Percentiles rank a stretch among this genome's conserved stretches.
Evolutionary conservation across 2,797 vertebrate species (phyloP).

Genomic region (Podarcis lilfordi): DNA sequence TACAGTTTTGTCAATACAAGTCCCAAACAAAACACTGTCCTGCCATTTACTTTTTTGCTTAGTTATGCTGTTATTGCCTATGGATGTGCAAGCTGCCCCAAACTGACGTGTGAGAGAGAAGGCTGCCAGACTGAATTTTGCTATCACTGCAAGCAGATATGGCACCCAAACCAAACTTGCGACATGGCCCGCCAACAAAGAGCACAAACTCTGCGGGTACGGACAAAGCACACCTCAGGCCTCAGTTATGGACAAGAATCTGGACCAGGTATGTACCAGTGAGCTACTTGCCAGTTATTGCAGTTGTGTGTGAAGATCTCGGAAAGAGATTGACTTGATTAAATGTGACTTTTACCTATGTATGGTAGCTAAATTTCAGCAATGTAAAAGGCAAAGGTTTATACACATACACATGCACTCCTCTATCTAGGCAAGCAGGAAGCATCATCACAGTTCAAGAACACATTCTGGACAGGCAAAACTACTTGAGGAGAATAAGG

Average conservation of each 20-base stretch:
- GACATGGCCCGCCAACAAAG: constrained; percentile 96
- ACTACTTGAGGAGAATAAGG: no score
- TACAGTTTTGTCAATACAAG: no score
- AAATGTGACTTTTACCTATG: no score
- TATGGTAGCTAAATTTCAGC: no score
- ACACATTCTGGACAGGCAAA: no score
- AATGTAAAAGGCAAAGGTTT: no score
- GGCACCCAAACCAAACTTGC: constrained; percentile 99
- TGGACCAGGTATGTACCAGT: constrained; percentile 83
- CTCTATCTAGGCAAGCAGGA: no score
- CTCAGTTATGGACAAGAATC: constrained; percentile 94
- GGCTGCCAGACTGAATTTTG: constrained; percentile 98
- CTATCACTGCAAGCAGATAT: constrained; percentile 99
- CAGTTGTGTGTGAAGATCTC: neutral
- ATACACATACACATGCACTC: no score
- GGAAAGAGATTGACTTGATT: constrained; percentile 8
- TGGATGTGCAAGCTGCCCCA: constrained; percentile 97
- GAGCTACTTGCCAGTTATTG: neutral
- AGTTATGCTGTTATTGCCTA: constrained; percentile 97
- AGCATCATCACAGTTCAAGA: no score
- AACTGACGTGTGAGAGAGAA: constrained; percentile 93
- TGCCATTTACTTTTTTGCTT: constrained; percentile 44
- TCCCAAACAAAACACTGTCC: neutral
- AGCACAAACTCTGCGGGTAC: constrained; percentile 89
- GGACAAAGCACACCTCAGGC: constrained; percentile 93